A percentile compares a stretch with the other conserved stretches of the same genome.
Evolutionary conservation across 2,113 vertebrate species (phyloP).

Genomic region (Protobothrops mucrosquamatus): DNA sequence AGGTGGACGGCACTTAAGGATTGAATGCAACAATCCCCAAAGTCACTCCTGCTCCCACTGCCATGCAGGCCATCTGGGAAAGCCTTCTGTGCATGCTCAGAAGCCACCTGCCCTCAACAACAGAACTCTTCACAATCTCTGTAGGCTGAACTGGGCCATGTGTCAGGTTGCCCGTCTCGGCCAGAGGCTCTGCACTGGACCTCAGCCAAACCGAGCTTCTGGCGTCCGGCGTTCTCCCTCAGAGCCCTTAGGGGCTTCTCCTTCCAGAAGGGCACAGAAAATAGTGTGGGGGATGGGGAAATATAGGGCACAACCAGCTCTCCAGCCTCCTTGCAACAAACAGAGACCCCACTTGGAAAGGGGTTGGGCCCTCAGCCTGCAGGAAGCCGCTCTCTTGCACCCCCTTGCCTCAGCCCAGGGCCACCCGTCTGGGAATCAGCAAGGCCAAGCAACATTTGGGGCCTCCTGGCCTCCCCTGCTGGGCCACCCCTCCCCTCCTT

Average conservation of each 20-base stretch:
- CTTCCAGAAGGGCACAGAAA: not conserved
- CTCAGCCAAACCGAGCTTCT: no score
- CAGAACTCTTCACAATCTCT: no score
- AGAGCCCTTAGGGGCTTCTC: not conserved
- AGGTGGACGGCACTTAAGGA: not conserved
- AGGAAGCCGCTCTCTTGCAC: not conserved
- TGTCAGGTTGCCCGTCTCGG: no score
- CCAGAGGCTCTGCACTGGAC: no score
- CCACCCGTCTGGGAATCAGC: constrained; percentile 41
- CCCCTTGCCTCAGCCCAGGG: no score
- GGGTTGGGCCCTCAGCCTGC: not conserved
- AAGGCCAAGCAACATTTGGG: constrained; percentile 53
- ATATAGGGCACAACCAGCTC: not conserved
- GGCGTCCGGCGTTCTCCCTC: not conserved
- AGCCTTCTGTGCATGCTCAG: not conserved
- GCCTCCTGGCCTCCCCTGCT: constrained; percentile 37
- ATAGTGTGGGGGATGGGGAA: rapidly evolving
- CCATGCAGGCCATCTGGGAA: not conserved
- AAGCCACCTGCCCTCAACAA: not conserved
- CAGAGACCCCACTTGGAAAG: no score
- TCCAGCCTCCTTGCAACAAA: not conserved
- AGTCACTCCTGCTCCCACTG: not conserved
- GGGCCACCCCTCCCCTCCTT: not conserved
- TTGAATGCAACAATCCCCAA: not conserved
- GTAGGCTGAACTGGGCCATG: no score